Evolutionary conservation across 2,797 vertebrate species (phyloP).

Genomic region (Sciurus vulgaris): DNA sequence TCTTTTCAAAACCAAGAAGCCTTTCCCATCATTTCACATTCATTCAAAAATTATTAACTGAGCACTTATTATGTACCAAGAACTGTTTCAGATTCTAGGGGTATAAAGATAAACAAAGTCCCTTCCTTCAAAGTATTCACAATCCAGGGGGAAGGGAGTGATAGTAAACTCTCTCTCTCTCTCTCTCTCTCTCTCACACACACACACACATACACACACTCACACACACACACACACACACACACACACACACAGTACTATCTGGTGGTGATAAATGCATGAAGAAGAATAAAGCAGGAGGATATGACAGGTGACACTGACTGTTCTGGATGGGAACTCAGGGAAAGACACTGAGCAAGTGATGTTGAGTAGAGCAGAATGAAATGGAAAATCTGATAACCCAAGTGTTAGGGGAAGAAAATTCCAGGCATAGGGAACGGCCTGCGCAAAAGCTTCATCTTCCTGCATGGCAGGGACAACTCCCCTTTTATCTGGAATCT

Average conservation of each 20-base stretch:
- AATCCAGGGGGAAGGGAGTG: neutral
- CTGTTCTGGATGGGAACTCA: neutral
- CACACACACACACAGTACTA: neutral
- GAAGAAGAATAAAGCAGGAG: neutral
- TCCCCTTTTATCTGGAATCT: neutral
- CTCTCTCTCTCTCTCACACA: no score
- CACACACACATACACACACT: no score
- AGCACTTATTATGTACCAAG: neutral
- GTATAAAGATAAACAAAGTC: neutral
- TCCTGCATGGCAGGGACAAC: neutral
- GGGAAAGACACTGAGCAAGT: neutral
- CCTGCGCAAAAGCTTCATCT: neutral
- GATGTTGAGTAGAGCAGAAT: neutral
- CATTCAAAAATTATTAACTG: neutral
- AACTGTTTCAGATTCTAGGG: neutral
- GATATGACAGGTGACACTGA: no score
- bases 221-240: neutral
- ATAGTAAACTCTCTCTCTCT: neutral
- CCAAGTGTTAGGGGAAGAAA: neutral
- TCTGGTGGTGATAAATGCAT: neutral
- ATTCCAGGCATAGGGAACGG: neutral
- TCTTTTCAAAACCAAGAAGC: slow-evolving; percentile 8
- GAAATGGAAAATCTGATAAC: neutral
- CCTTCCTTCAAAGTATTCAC: neutral
- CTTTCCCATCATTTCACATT: neutral